Conservation (phyloP, 2,113 vertebrate genomes). For the Coracopsis vasa region DNA sequence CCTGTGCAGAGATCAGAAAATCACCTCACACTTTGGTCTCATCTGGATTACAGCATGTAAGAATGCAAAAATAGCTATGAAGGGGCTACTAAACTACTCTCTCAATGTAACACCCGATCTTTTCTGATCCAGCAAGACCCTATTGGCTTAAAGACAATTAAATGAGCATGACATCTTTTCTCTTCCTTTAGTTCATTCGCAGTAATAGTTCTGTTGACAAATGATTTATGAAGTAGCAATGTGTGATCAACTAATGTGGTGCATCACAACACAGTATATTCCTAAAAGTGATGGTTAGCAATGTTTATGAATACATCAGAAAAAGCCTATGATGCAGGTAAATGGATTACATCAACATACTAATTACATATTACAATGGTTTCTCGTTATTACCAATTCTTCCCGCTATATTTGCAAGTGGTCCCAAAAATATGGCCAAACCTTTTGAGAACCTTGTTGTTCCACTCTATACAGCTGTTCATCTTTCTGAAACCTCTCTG, state of each 20-base stretch:
- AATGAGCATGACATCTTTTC: not conserved
- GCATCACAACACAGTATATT: not conserved
- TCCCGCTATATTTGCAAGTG: not conserved
- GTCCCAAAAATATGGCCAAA: not conserved
- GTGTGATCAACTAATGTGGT: not conserved
- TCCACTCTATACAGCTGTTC: not conserved
- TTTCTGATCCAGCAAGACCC: not conserved
- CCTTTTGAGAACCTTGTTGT: not conserved
- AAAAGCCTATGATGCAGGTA: not conserved
- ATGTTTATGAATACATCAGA: not conserved
- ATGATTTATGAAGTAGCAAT: not conserved
- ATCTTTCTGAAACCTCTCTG: not conserved
- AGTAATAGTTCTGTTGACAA: not conserved
- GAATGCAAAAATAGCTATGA: not conserved
- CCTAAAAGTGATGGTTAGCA: not conserved
- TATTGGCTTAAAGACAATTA: not conserved
- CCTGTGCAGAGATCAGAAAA: not conserved
- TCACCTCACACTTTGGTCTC: not conserved
- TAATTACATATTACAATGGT: not conserved
- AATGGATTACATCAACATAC: not conserved
- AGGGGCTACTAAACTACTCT: not conserved
- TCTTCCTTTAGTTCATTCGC: not conserved
- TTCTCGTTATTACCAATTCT: not conserved
- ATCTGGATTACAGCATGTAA: not conserved
- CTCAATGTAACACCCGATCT: not conserved